phyloP scores from a whole-genome alignment of 2,113 vertebrate genomes.

The Mustela lutreola region DNA sequence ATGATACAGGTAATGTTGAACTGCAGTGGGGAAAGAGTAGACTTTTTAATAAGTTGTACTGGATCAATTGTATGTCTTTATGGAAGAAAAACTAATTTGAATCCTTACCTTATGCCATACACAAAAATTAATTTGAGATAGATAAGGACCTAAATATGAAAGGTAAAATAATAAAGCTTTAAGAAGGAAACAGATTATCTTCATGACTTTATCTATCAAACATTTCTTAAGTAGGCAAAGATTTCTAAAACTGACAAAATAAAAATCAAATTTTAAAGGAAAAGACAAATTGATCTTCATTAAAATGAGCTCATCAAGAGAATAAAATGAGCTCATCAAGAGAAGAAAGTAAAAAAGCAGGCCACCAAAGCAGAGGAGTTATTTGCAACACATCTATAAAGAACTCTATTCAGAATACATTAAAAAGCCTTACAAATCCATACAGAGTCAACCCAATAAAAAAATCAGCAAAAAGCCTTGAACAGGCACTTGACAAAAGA shows the following conservation, averaged over 20 bases:
- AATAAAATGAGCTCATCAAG: conserved; percentile 37
- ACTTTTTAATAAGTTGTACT: neutral
- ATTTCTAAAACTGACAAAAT: conserved; percentile 52
- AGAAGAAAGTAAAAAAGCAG: conserved; percentile 5
- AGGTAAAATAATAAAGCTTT: conserved; percentile 52
- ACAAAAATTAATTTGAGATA: conserved; percentile 41
- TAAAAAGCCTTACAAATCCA: neutral
- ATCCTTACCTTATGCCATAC: neutral
- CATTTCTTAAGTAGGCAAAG: conserved; percentile 63
- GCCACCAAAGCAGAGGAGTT: neutral
- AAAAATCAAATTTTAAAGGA: conserved; percentile 17
- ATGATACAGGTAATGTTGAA: neutral
- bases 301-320: conserved; percentile 40
- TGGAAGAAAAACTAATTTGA: conserved; percentile 36
- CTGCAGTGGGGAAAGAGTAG: neutral
- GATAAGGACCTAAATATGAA: conserved; percentile 36
- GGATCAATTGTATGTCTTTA: neutral
- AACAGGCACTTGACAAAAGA: neutral
- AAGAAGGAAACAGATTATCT: conserved; percentile 8
- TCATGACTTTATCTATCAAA: conserved; percentile 49
- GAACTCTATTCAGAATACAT: neutral
- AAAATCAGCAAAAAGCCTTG: neutral
- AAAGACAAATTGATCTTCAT: conserved; percentile 40
- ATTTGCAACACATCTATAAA: neutral
- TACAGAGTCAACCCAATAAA: neutral